Conservation (phyloP, 2,888 invertebrate genomes). For the Amphipyra berbera region DNA sequence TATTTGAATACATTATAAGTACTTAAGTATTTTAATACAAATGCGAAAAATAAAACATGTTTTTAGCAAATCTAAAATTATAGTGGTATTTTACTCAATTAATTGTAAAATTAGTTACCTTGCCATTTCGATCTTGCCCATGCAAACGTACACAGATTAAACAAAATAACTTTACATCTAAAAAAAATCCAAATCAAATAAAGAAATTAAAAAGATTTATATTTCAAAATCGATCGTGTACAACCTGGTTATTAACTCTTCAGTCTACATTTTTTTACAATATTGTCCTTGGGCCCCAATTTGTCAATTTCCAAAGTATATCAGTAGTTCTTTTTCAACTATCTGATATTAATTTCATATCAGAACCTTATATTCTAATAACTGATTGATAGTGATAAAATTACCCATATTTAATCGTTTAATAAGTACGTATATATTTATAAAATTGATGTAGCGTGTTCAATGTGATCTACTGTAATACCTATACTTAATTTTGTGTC, state of each 20-base stretch:
- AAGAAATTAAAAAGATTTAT: background rate
- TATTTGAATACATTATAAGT: constrained; percentile 40
- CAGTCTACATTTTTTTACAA: background rate
- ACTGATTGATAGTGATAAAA: constrained; percentile 31
- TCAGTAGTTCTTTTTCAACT: constrained; percentile 8
- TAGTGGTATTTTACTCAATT: constrained; percentile 13
- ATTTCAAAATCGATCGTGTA: background rate
- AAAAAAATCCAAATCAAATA: too few species aligned
- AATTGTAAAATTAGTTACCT: constrained; percentile 26
- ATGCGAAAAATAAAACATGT: constrained; percentile 45
- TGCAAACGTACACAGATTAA: constrained; percentile 5
- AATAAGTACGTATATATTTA: constrained; percentile 37
- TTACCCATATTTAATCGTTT: constrained; percentile 28
- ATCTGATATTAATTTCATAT: constrained; percentile 33
- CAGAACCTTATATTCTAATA: constrained; percentile 21
- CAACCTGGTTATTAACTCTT: background rate
- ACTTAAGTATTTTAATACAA: constrained; percentile 42
- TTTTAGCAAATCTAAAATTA: constrained; percentile 30
- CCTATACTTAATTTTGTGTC: constrained; percentile 28
- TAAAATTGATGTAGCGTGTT: constrained; percentile 40
- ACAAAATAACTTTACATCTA: background rate
- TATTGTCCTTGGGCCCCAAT: constrained; percentile 9
- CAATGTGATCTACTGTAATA: constrained; percentile 47
- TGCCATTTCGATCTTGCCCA: constrained; percentile 50
- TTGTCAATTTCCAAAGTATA: constrained; percentile 35